Conservation (phyloP, 2,113 vertebrate species). For the Corynorhinus townsendii region DNA sequence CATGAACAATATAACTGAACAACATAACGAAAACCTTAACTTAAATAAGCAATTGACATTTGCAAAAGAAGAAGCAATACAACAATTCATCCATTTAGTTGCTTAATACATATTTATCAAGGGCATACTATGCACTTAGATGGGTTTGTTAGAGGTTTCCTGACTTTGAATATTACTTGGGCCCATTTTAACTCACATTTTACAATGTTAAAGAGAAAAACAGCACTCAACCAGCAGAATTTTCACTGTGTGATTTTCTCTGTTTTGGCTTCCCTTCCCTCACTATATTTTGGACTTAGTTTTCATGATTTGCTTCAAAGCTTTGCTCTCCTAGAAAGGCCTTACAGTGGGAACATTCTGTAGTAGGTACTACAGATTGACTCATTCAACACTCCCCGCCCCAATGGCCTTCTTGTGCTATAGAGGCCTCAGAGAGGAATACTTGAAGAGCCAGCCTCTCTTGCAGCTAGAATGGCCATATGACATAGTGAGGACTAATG, state of each 20-base stretch:
- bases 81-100: neutral
- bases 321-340: neutral
- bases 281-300: neutral
- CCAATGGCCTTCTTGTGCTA: neutral
- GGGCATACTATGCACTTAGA: neutral
- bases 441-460: neutral
- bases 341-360: neutral
- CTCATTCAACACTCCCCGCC: neutral
- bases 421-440: neutral
- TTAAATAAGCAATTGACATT: slow-evolving; percentile 11
- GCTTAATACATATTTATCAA: slow-evolving; percentile 14
- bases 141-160: neutral
- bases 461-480: neutral
- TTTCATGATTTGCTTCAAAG: slow-evolving; percentile 6
- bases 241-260: neutral
- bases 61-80: neutral
- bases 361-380: neutral
- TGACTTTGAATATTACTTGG: neutral
- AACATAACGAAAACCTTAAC: neutral
- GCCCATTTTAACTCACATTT: neutral
- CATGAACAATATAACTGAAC: neutral
- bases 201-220: slow-evolving; percentile 1
- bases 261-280: neutral
- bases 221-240: neutral
- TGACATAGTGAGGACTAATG: neutral